phyloP scores from a whole-genome alignment of 2,888 invertebrate species.

The Pterostichus niger region DNA sequence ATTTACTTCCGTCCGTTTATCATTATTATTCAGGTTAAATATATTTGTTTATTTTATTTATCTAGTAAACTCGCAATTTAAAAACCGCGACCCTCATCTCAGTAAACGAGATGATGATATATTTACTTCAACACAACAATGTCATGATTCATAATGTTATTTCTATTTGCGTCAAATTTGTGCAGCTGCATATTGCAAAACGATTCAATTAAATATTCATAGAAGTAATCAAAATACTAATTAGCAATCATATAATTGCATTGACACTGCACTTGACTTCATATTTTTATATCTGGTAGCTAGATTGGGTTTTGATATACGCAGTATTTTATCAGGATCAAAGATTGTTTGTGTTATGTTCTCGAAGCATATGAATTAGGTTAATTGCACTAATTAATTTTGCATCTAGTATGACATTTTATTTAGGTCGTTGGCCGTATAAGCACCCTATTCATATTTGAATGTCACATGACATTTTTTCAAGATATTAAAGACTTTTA shows the following conservation, averaged over 20 bases:
- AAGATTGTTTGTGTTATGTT: constrained; percentile 2
- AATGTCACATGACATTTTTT: constrained; percentile 42
- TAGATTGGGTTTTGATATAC: constrained; percentile 21
- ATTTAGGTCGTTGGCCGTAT: constrained; percentile 33
- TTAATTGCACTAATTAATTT: constrained; percentile 57
- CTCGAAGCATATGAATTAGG: constrained; percentile 22
- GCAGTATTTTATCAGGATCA: constrained; percentile 11
- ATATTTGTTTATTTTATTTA: too few species aligned
- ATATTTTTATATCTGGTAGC: constrained; percentile 11
- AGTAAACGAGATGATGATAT: too few species aligned
- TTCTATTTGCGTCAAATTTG: constrained; percentile 62
- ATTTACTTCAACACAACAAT: too few species aligned
- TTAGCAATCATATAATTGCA: constrained; percentile 1
- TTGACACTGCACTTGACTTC: constrained; percentile 43
- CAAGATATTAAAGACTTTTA: constrained; percentile 70
- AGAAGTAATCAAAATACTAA: constrained; percentile 10
- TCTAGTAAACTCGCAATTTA: too few species aligned
- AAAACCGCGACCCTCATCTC: too few species aligned
- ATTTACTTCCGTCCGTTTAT: too few species aligned
- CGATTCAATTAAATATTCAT: background rate
- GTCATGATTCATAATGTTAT: too few species aligned
- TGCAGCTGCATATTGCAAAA: constrained; percentile 42
- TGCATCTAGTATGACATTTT: constrained; percentile 50
- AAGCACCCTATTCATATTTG: constrained; percentile 38
- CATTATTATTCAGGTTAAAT: too few species aligned